These are phyloP conservation scores for Drosophila prolongata DNA, from an alignment of 2,888 invertebrate species.

Conservation along the genomic window DNA sequence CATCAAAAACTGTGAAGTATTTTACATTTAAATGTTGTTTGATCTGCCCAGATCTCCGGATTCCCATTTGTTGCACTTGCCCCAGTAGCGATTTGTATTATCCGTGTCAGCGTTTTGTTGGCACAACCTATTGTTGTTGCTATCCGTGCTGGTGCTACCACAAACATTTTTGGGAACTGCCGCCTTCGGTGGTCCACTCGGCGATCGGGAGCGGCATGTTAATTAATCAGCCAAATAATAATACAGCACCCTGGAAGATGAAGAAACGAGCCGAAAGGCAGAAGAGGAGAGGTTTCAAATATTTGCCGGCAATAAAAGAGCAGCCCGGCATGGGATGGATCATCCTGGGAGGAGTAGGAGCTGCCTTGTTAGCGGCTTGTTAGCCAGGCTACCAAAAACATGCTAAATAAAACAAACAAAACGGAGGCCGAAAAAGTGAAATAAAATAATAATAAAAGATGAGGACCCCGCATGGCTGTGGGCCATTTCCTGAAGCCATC, in stretches of 20 bases:
- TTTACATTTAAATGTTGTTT: conserved; percentile 2
- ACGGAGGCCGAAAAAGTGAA: conserved; percentile 20
- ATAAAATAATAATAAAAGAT: conserved; percentile 60
- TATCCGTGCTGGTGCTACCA: conserved; percentile 27
- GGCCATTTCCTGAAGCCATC: conserved; percentile 77
- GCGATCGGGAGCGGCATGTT: conserved; percentile 62
- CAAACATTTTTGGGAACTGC: conserved; percentile 28
- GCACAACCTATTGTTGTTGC: conserved; percentile 13
- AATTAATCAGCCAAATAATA: conserved; percentile 80
- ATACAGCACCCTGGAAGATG: conserved; percentile 43
- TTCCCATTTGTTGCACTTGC: conserved; percentile 12
- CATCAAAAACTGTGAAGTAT: too few species aligned
- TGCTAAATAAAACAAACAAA: conserved; percentile 35
- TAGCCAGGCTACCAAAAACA: conserved; percentile 58
- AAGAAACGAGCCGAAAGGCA: conserved; percentile 58
- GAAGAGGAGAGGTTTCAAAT: conserved; percentile 49
- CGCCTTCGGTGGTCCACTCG: conserved; percentile 67
- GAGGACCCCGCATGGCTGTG: conserved; percentile 70
- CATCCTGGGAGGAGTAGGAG: conserved; percentile 49
- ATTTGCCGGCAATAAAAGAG: conserved; percentile 72
- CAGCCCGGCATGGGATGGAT: conserved; percentile 46
- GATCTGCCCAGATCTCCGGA: conserved; percentile 16
- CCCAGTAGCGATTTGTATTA: conserved; percentile 34
- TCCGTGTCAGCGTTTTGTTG: conserved; percentile 56
- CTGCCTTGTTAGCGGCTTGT: conserved; percentile 78